Conservation (phyloP, 2,888 invertebrate species). For the Hylaea fasciaria region DNA sequence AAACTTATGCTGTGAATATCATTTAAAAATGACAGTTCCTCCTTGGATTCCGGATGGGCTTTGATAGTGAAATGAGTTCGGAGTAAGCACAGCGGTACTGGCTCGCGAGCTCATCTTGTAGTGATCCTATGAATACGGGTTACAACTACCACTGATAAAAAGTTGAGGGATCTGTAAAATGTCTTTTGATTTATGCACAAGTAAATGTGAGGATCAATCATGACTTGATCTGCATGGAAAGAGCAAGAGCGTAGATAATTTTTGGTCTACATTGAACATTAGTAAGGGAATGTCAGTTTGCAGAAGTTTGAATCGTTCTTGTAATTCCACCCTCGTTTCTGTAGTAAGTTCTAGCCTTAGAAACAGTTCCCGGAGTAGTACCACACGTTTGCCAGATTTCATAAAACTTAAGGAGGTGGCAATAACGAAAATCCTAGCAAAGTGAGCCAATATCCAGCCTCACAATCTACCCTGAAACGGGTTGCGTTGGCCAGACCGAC, state of each 20-base stretch:
- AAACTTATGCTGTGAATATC: constrained; percentile 55
- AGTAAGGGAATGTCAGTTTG: no score
- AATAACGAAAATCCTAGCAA: not conserved
- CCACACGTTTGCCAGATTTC: not conserved
- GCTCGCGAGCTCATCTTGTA: not conserved
- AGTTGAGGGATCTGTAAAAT: no score
- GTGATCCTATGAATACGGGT: not conserved
- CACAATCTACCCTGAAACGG: constrained; percentile 9
- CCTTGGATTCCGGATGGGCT: constrained; percentile 17
- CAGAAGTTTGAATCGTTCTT: no score
- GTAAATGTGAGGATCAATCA: no score
- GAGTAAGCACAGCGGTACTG: not conserved
- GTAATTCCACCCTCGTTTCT: no score
- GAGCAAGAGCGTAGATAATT: no score
- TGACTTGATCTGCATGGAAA: no score
- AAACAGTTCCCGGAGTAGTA: no score
- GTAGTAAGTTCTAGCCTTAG: no score
- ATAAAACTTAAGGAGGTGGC: not conserved
- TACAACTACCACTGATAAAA: no score
- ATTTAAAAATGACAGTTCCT: constrained; percentile 47
- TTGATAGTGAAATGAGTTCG: constrained; percentile 3
- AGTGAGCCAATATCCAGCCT: not conserved
- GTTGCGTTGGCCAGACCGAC: constrained; percentile 2
- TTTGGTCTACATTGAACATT: no score
- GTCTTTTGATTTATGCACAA: no score